Conservation (phyloP, 2,888 invertebrate genomes). For the Danaus chrysippus region DNA sequence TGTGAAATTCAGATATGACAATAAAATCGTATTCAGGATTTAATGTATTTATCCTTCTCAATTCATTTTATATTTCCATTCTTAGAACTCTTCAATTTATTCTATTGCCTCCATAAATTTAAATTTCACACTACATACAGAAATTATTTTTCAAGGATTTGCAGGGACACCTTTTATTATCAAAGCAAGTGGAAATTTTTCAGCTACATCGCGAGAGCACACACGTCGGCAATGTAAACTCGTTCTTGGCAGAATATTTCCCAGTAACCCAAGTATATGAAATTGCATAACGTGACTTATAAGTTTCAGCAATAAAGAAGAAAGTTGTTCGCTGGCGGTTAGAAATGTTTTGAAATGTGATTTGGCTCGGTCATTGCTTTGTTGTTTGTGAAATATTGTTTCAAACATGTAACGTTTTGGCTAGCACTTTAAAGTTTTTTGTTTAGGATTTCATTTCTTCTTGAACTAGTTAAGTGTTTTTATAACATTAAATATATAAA, state of each 20-base stretch:
- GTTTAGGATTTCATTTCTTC: neutral
- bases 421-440: neutral
- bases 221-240: conserved; percentile 42
- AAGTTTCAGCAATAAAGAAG: conserved; percentile 28
- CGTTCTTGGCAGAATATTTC: conserved; percentile 37
- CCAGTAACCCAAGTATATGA: conserved; percentile 37
- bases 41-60: too few relatives aligned
- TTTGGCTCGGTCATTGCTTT: conserved; percentile 26
- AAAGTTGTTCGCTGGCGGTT: conserved; percentile 23
- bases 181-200: conserved; percentile 10
- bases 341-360: conserved; percentile 23
- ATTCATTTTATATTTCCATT: too few relatives aligned
- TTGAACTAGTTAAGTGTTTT: neutral
- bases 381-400: conserved; percentile 19
- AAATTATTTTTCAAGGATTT: conserved; percentile 15
- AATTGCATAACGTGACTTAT: conserved; percentile 29
- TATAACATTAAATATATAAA: neutral
- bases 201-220: conserved; percentile 25
- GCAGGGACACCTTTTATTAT: neutral
- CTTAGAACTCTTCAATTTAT: too few relatives aligned
- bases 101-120: too few relatives aligned
- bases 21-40: too few relatives aligned
- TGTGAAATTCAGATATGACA: too few relatives aligned
- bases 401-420: conserved; percentile 15
- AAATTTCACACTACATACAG: conserved; percentile 12